Percentiles rank a stretch among this genome's conserved stretches.
phyloP scores from a whole-genome alignment of 35 echinoderm and acorn worm genomes.

The Apostichopus japonicus region DNA sequence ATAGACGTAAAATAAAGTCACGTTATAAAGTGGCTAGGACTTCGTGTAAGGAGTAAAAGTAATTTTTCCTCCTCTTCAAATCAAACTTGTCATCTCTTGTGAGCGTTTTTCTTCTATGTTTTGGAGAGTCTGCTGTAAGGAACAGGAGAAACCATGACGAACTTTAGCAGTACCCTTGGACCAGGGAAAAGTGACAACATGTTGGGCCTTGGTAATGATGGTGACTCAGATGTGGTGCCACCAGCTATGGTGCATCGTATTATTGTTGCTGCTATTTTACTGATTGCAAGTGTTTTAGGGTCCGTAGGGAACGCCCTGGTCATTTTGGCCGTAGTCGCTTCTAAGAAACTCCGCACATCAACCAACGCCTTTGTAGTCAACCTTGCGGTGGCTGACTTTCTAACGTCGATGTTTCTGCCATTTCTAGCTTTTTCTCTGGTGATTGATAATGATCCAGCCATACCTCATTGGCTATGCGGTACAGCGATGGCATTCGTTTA shows the following conservation, averaged over 20 bases:
- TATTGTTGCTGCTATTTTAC: slow-evolving; percentile 55
- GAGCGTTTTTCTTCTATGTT: too few species aligned
- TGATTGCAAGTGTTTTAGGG: slow-evolving; percentile 57
- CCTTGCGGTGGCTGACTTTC: slow-evolving; percentile 82
- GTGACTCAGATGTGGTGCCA: background rate
- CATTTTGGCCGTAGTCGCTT: slow-evolving; percentile 64
- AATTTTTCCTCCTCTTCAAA: too few species aligned
- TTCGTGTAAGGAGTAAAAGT: too few species aligned
- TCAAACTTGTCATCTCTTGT: too few species aligned
- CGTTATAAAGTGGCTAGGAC: too few species aligned
- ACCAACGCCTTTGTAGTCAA: slow-evolving; percentile 99
- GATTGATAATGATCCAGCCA: slow-evolving; percentile 44
- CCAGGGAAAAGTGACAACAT: too few species aligned
- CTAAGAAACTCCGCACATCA: slow-evolving; percentile 72
- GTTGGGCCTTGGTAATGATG: background rate
- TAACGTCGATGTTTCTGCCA: slow-evolving; percentile 68
- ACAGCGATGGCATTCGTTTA: slow-evolving; percentile 63
- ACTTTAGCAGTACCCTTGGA: too few species aligned
- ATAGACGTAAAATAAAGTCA: too few species aligned
- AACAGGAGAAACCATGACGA: too few species aligned
- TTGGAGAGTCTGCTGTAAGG: too few species aligned
- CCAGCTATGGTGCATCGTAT: slow-evolving; percentile 49
- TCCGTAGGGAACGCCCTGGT: slow-evolving; percentile 73
- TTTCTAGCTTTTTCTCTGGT: slow-evolving; percentile 65
- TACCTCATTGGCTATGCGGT: slow-evolving; percentile 69